Evolutionary conservation across 2,797 vertebrate genomes (phyloP), one percentile per base, ranked within the genome.

Genomic region (Danio kyathit): DNA sequence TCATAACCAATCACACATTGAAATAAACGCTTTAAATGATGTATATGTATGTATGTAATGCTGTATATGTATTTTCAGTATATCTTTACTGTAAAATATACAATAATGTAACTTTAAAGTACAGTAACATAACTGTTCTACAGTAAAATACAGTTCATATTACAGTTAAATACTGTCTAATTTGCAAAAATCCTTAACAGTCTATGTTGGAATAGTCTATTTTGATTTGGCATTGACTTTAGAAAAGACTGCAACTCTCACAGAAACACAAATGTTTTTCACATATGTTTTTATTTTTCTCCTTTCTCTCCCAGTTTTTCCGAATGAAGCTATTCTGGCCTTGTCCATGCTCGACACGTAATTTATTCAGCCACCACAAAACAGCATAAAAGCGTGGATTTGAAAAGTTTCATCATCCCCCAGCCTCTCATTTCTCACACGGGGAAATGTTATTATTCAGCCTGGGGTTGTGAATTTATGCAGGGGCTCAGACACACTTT

Each of bases 391-490:
- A 88, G 75, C 67, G 76, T 11, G 52, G 87, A 90, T 93, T 92
- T 91, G 29, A 81, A 89, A 92, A 90, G 84, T 92, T 92, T 91
- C 84, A 87, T 87, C 86, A 89, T 88, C 79, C 79, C 78, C 74
- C n/a, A 81, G 87, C 84, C 74, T 71, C 82, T 82, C 83, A 85
- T 91, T 91, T 91, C 86, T 92, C 89, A 88, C 83, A 82, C 5
- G 43, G 82, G 87, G 88, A 90, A 88, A 78, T 65, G 87, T 83
- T 88, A 88, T 91, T 92, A 90, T 91, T 93, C 87, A 91, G 88
- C 92, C 85, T 69, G 87, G 84, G 84, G 89, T 90, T 88, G 75
- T 83, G 88, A 90, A 89, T 93, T 87, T 89, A 89, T 92, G 86
- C 89, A 86, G 86, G 83, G 85, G 83, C 91, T 87, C 46, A 91